Percentiles rank a stretch among this genome's conserved stretches.
These are phyloP conservation scores for Poeciliopsis gracilis DNA, from an alignment of 2,797 vertebrate genomes.

Conservation along the genomic window DNA sequence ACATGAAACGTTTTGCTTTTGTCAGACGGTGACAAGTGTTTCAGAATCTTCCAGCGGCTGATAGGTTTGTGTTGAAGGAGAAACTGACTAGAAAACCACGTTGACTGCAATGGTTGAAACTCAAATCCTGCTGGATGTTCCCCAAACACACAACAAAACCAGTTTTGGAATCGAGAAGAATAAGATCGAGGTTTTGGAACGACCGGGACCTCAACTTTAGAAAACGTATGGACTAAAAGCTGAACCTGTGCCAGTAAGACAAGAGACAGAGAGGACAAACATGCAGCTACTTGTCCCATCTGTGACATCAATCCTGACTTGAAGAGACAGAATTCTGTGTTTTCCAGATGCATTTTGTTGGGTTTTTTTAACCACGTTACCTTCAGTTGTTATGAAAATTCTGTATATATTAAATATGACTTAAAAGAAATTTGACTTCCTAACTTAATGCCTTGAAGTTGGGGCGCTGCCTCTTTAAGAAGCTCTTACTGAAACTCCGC, in stretches of 20 bases:
- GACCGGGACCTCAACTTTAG: background rate
- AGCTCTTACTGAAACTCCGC: no score
- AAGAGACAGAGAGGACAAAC: background rate
- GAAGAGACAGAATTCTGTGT: no score
- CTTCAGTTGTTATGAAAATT: no score
- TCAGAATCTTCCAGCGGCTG: background rate
- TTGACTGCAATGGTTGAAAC: background rate
- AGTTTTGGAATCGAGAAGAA: background rate
- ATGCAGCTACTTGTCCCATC: background rate
- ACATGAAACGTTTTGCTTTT: background rate
- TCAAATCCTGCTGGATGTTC: background rate
- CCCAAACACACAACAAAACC: background rate
- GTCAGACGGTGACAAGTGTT: no score
- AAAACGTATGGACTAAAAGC: background rate
- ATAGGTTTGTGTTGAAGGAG: background rate
- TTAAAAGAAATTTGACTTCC: no score
- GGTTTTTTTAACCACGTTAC: no score
- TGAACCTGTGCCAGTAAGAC: background rate
- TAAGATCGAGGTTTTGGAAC: background rate
- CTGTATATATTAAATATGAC: no score
- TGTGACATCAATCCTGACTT: background rate
- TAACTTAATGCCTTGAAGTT: no score
- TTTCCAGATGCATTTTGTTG: no score
- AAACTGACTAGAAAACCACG: no score
- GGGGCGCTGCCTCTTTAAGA: no score